Base-by-base conservation (phyloP, 2,113 vertebrate species). In the Poeciliopsis prolifica region DNA sequence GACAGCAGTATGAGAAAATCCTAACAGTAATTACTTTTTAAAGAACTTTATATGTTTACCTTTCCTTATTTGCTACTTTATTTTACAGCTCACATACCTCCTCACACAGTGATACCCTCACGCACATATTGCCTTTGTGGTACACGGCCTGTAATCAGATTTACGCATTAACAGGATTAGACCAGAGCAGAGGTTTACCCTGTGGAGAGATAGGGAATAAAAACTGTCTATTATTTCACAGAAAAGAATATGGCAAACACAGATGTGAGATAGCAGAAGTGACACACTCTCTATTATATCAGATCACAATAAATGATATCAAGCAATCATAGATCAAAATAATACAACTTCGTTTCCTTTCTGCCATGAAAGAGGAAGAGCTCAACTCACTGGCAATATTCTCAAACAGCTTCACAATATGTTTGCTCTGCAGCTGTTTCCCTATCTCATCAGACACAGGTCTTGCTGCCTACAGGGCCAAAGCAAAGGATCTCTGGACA, bases 151-250 rank as follows among this genome's bases (percentile, higher is more conserved):
- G n/a, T 91, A 88, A 93, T 92, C 89, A 83, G 83, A 91, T 92
- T 87, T 74, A 33, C 61, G 66, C 81, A 86, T 89, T 85, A 92
- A 93, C 85, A 82, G 78, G 89, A 93, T 92, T 88, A 91, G 35
- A 87, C 82, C 64, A 71, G 80, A 81, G 87, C 82, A 81, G 77
- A 88, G 75, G 68, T 80, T 86, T 87, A 74, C 74, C 71, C 70
- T 65, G 70, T 37, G 66, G 69, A 66, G 74, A 80, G 81, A 90
- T 77, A 79, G 62, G n/a, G 79, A 86, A 89, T 86, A 72, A 88
- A 83, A 90, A 84, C 86, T 77, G 87, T 88, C 85, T 82, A 85
- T 90, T 87, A 90, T 69, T 73, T 44, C 35, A 14, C 63, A 68
- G 78, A 83, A 70, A 65, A 48, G 72, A 65, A 40, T 68, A 88